Percentiles rank a stretch among this genome's conserved stretches.
These are phyloP conservation scores for Temnothorax unifasciatus DNA, from an alignment of 2,888 invertebrate genomes.

Conservation along the genomic window DNA sequence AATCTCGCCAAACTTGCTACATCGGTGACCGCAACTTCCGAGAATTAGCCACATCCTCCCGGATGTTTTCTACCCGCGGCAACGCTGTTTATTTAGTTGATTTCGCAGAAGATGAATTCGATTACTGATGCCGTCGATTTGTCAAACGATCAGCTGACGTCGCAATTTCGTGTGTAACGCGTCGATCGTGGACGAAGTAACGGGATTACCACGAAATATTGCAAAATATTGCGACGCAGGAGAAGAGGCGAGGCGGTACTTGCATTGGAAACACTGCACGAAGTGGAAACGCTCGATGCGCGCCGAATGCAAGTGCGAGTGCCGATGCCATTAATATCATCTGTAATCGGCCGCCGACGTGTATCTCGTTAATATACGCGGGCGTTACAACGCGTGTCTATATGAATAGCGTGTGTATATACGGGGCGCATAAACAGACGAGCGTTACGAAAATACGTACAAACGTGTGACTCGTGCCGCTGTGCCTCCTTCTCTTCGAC, in stretches of 20 bases:
- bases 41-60: conserved; percentile 39
- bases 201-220: not conserved
- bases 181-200: not conserved
- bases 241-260: not conserved
- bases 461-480: conserved; percentile 45
- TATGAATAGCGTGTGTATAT: conserved; percentile 47
- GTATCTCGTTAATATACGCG: conserved; percentile 2
- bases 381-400: conserved; percentile 4
- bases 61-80: conserved; percentile 19
- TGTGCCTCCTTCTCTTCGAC: conserved; percentile 43
- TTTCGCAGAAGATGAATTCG: conserved; percentile 10
- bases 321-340: not conserved
- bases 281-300: not conserved
- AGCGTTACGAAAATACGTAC: conserved; percentile 70
- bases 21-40: conserved; percentile 20
- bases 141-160: conserved; percentile 17
- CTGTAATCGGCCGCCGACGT: conserved; percentile 25
- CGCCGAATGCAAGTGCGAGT: not conserved
- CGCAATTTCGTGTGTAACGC: not conserved
- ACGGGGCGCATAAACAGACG: conserved; percentile 68
- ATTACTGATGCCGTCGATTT: not conserved
- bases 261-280: not conserved
- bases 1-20: not conserved
- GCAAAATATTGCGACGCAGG: not conserved
- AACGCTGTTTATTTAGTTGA: not conserved